phyloP scores from a whole-genome alignment of 2,797 vertebrate species.

The Hydrocynus forskahlii region DNA sequence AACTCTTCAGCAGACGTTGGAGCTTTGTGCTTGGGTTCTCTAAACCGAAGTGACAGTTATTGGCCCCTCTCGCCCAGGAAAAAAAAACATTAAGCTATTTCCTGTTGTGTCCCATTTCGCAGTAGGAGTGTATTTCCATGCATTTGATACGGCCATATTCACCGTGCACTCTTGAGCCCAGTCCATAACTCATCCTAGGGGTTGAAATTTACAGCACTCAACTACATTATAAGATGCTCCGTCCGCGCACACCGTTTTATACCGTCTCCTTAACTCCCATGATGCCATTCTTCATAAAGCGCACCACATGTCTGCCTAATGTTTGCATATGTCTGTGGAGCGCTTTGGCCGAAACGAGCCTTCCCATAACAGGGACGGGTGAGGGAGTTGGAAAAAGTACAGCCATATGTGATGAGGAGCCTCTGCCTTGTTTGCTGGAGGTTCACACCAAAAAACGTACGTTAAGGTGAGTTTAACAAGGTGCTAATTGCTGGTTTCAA shows the following conservation, averaged over 20 bases:
- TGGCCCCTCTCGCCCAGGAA: slow-evolving; percentile 73
- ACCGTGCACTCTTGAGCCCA: slow-evolving; percentile 66
- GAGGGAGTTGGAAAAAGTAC: slow-evolving; percentile 18
- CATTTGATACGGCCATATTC: slow-evolving; percentile 78
- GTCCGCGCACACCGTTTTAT: slow-evolving; percentile 59
- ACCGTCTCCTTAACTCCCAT: slow-evolving; percentile 57
- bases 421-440: slow-evolving; percentile 1
- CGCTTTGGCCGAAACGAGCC: slow-evolving; percentile 45
- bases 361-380: slow-evolving; percentile 39
- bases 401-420: slow-evolving; percentile 30
- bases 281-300: slow-evolving; percentile 69
- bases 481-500: slow-evolving; percentile 22
- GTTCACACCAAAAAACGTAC: not conserved
- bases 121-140: slow-evolving; percentile 76
- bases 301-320: slow-evolving; percentile 64
- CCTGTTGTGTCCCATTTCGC: slow-evolving; percentile 86
- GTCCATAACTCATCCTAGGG: slow-evolving; percentile 70
- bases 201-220: slow-evolving; percentile 69
- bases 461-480: slow-evolving; percentile 31
- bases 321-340: slow-evolving; percentile 59
- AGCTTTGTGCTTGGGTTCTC: slow-evolving; percentile 67
- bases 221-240: slow-evolving; percentile 68
- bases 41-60: slow-evolving; percentile 86
- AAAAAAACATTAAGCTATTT: slow-evolving; percentile 81
- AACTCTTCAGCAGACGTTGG: slow-evolving; percentile 76